Evolutionary conservation across 2,113 vertebrate species (phyloP).

Genomic region (Macroglossus sobrinus): DNA sequence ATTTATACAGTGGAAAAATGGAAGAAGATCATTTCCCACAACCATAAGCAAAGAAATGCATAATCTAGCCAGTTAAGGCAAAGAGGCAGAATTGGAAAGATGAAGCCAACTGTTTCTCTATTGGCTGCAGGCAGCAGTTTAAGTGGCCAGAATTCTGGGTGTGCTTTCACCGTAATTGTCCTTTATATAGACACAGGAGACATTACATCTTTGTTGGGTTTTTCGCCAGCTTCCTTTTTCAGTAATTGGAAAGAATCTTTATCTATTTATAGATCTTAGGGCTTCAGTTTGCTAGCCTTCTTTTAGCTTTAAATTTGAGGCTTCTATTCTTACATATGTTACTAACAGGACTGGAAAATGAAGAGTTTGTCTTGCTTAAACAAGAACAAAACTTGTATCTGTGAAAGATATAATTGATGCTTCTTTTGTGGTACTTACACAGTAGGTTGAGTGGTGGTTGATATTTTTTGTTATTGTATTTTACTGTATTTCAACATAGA

Average conservation of each 20-base stretch:
- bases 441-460: background rate
- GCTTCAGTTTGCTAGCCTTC: background rate
- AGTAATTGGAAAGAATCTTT: conserved; percentile 20
- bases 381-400: background rate
- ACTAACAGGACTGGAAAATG: background rate
- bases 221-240: background rate
- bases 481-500: conserved; percentile 39
- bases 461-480: conserved; percentile 39
- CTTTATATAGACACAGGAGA: background rate
- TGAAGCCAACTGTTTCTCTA: background rate
- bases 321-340: background rate
- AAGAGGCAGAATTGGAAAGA: background rate
- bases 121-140: background rate
- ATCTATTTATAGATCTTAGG: background rate
- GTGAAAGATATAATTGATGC: background rate
- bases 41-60: background rate
- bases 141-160: background rate
- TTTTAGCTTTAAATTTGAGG: conserved; percentile 40
- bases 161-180: background rate
- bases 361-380: conserved; percentile 13
- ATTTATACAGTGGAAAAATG: background rate
- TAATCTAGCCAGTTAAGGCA: background rate
- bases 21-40: background rate
- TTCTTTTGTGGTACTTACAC: background rate
- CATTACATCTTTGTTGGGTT: background rate